Base-by-base conservation (phyloP, 2,797 vertebrate genomes). In the Lepilemur ruficaudatus region DNA sequence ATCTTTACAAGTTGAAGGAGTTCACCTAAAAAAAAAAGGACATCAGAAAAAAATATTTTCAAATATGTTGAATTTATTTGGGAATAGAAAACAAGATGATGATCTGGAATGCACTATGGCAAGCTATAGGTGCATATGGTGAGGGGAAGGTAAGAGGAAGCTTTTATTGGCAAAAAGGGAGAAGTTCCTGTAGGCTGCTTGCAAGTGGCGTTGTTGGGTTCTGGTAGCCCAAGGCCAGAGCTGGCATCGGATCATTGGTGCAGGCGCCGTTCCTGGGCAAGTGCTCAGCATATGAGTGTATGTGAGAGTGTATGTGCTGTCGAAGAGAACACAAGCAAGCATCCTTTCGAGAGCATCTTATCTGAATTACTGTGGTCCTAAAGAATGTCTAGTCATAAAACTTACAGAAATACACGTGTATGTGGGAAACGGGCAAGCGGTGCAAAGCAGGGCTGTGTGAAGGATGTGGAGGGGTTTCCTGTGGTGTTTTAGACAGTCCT, bases 371-470 rank as follows among this genome's bases (percentile, higher is more conserved):
- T 14, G 18, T 6, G 1, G 0, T 8, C 75, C 48, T 22, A 76
- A 76, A 23, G 75, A 78, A 23, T 2, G 50, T 35, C 75, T 6
- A 35, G 75, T 25, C 7, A 55, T 23, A 7, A 14, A 55, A 13
- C n/a, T 78, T 0, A 13, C 14, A 78, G 75, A 55, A 55, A 25
- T n/a, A 52, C 12, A 15, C 4, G 6, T 22, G 14, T 4, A 3
- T n/a, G n/a, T 14, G 22, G 18, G n/a, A 78, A 35, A 15, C 7
- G 13, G 25, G 13, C 50, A 35, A 78, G 11, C n/a, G 0, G 0
- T 78, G 75, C 20, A 78, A 13, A 76, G 75, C 7, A 2, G 50
- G 50, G 50, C 2, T 55, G 32, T 7, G 7, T 25, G n/a, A 75
- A 55, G 13, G n/a, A 38, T 14, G 75, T 15, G 75, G 22, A 55